These are phyloP conservation scores for Luscinia megarhynchos DNA, from an alignment of 2,797 vertebrate species.

Conservation along the genomic window DNA sequence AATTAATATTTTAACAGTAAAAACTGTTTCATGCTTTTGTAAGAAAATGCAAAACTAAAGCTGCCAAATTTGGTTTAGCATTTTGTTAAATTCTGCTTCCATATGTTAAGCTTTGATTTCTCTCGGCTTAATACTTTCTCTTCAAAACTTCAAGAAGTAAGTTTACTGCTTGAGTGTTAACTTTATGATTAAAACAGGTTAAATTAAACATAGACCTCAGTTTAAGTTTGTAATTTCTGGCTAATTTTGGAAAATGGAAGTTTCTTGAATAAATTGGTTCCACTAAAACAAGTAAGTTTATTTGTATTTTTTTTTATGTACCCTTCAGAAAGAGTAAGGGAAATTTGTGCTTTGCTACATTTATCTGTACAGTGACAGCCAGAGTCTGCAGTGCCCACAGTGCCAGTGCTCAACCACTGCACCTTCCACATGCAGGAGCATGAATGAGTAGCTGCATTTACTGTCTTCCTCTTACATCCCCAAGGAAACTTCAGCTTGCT, in stretches of 20 bases:
- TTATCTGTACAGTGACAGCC: neutral
- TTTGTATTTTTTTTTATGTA: neutral
- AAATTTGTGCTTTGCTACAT: neutral
- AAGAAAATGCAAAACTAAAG: conserved; percentile 2
- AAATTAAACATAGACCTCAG: neutral
- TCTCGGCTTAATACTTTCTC: neutral
- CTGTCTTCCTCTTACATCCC: neutral
- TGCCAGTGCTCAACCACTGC: neutral
- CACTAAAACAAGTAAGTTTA: neutral
- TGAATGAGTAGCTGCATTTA: neutral
- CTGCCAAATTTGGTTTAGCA: neutral
- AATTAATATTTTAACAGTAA: conserved; percentile 31
- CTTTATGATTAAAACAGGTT: neutral
- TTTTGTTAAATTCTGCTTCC: conserved; percentile 8
- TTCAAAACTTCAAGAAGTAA: neutral
- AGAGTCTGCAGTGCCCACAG: neutral
- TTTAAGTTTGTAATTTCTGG: neutral
- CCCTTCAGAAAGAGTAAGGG: neutral
- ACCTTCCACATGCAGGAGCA: neutral
- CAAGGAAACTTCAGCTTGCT: neutral
- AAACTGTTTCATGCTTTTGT: neutral
- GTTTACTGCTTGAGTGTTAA: neutral
- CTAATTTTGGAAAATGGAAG: neutral
- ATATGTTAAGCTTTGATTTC: conserved; percentile 8
- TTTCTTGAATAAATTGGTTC: neutral